Evolutionary conservation across 2,888 invertebrate species (phyloP), one percentile per base, ranked within the genome.

Genomic region (Anthoptus insignis): DNA sequence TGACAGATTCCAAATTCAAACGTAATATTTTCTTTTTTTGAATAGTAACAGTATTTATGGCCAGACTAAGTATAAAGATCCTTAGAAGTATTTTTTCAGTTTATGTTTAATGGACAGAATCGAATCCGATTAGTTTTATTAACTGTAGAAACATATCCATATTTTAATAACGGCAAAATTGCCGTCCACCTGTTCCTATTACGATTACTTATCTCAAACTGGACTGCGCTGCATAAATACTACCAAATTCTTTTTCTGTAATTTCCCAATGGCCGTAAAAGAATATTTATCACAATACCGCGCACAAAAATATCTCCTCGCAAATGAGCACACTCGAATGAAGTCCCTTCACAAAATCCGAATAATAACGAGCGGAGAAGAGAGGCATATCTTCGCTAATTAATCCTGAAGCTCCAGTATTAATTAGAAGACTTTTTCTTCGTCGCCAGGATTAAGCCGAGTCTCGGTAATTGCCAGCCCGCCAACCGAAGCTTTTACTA

Each of bases 401-500:
- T 85, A 89, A 88, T 86, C 87, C 82, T 76, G 81, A 79, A 81
- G 83, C 84, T 84, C 83, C 81, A 84, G 86, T 90, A 89, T 91
- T 89, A 89, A 91, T 89, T 88, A 89, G 81, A 76, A 67, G 84
- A 85, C 84, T 87, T 91, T 89, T 90, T 88, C 86, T 84, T 80
- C 84, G 81, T 83, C 83, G 78, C 78, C 76, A 72, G 84, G 85
- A 87, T 87, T 87, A 89, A 77, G 75, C 74, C 74, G 78, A 76
- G 76, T 76, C 71, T 67, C 73, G 76, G 81, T 86, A 86, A 86
- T 87, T 82, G 82, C 84, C 67, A 75, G 73, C 73, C 75, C 70
- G 75, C 75, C 73, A 71, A 73, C 66, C 69, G 66, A 47, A 67
- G 69, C 73, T 72, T 71, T 56, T 69, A 73, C 73, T 72, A 72